Evolutionary conservation across 2,888 invertebrate species (phyloP).

Genomic region (Tanytarsus gracilentus): DNA sequence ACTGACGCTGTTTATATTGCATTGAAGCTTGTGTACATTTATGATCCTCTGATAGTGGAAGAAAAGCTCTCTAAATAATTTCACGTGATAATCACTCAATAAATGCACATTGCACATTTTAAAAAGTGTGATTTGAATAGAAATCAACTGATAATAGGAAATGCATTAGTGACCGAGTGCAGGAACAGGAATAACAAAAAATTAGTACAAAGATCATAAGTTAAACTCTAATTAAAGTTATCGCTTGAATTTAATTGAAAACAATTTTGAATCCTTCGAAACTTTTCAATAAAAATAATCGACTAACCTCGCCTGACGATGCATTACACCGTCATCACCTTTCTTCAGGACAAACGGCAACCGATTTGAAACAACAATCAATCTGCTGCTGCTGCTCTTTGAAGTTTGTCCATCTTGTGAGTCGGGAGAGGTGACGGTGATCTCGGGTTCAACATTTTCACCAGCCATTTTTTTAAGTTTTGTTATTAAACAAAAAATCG

Average conservation of each 20-base stretch:
- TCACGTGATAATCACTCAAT: not conserved
- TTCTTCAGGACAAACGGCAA: slow-evolving; percentile 77
- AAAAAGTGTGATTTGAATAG: too few relatives aligned
- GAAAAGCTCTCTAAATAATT: slow-evolving; percentile 1
- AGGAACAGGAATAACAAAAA: too few relatives aligned
- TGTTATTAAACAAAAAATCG: not conserved
- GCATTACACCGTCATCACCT: slow-evolving; percentile 60
- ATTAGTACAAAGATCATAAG: too few relatives aligned
- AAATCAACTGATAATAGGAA: too few relatives aligned
- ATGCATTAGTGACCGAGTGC: too few relatives aligned
- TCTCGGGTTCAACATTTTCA: slow-evolving; percentile 27
- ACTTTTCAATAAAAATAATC: not conserved
- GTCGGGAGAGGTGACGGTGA: slow-evolving; percentile 39
- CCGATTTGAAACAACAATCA: slow-evolving; percentile 87
- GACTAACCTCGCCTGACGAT: slow-evolving; percentile 74
- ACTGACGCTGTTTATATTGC: too few relatives aligned
- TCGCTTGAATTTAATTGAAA: not conserved
- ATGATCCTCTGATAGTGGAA: too few relatives aligned
- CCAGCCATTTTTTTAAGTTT: slow-evolving; percentile 4
- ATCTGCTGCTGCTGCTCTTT: slow-evolving; percentile 60
- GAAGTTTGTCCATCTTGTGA: too few relatives aligned
- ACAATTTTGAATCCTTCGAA: not conserved
- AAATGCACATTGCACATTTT: not conserved
- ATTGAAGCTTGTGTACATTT: too few relatives aligned
- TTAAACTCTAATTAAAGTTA: too few relatives aligned